Conservation (phyloP, 2,888 invertebrate species). For the Noctua fimbriata region DNA sequence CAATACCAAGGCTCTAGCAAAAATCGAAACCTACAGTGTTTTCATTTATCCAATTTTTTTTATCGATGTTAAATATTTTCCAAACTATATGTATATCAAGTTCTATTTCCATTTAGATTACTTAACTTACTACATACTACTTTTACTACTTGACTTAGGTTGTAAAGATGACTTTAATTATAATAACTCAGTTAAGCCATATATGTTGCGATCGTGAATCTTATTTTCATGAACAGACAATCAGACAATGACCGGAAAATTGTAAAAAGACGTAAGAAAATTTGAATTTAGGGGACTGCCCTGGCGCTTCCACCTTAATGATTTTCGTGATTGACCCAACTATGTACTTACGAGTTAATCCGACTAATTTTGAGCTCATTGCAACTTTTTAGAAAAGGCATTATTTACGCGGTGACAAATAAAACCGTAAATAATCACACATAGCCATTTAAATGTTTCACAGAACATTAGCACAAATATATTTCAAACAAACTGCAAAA, state of each 20-base stretch:
- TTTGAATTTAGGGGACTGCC: no score
- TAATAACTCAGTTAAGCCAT: no score
- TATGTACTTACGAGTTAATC: neutral
- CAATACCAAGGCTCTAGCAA: neutral
- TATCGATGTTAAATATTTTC: neutral
- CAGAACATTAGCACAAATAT: constrained; percentile 13
- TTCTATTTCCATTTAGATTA: neutral
- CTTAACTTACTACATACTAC: no score
- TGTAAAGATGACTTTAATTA: no score
- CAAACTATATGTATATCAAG: neutral
- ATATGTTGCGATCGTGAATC: no score
- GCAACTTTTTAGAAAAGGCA: neutral
- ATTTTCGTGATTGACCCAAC: neutral
- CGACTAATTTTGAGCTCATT: neutral
- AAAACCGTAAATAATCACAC: neutral
- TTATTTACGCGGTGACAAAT: neutral
- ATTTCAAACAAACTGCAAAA: constrained; percentile 4
- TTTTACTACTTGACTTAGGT: no score
- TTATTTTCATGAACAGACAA: no score
- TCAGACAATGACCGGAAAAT: no score
- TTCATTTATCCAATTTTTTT: neutral
- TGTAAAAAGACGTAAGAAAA: no score
- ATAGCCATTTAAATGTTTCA: neutral
- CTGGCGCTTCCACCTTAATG: no score
- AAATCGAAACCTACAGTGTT: neutral